A percentile compares a stretch with the other conserved stretches of the same genome.
phyloP scores from a whole-genome alignment of 2,797 vertebrate genomes.

The Aulostomus chinensis region DNA sequence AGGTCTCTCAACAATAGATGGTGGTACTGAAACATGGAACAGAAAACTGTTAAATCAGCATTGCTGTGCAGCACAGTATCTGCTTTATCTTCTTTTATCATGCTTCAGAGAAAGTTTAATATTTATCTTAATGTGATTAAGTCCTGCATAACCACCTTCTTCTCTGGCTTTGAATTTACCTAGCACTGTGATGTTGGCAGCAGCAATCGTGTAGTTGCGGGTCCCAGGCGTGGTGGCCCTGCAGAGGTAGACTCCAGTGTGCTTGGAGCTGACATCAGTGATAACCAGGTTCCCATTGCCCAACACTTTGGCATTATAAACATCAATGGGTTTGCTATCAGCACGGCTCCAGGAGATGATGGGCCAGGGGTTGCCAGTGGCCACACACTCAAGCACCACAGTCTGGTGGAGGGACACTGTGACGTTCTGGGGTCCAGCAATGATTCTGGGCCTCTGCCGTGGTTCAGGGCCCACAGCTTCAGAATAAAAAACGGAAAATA shows the following conservation, averaged over 20 bases:
- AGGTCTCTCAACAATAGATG: conserved; percentile 90
- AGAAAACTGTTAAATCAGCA: conserved; percentile 12
- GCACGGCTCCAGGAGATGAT: conserved; percentile 96
- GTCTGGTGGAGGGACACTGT: conserved; percentile 87
- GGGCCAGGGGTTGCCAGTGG: conserved; percentile 92
- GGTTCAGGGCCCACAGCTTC: conserved; percentile 77
- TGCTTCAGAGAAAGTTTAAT: background rate
- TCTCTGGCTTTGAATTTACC: too few species aligned
- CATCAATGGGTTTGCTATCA: conserved; percentile 95
- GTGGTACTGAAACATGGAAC: conserved; percentile 81
- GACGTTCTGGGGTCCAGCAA: conserved; percentile 91
- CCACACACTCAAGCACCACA: conserved; percentile 92
- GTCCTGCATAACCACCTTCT: background rate
- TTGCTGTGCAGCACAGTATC: too few species aligned
- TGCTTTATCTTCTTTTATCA: background rate
- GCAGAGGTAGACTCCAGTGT: conserved; percentile 90
- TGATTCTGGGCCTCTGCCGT: conserved; percentile 87
- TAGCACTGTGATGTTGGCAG: conserved; percentile 88
- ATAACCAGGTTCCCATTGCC: conserved; percentile 95
- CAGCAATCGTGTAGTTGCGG: conserved; percentile 91
- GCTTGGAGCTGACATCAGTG: conserved; percentile 84
- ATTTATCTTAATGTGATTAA: too few species aligned
- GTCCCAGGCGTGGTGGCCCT: conserved; percentile 94
- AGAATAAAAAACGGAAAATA: conserved; percentile 7
- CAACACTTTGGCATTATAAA: conserved; percentile 92